Evolutionary conservation across 2,797 vertebrate species (phyloP).

Genomic region (Gymnoscopelus microlampas): DNA sequence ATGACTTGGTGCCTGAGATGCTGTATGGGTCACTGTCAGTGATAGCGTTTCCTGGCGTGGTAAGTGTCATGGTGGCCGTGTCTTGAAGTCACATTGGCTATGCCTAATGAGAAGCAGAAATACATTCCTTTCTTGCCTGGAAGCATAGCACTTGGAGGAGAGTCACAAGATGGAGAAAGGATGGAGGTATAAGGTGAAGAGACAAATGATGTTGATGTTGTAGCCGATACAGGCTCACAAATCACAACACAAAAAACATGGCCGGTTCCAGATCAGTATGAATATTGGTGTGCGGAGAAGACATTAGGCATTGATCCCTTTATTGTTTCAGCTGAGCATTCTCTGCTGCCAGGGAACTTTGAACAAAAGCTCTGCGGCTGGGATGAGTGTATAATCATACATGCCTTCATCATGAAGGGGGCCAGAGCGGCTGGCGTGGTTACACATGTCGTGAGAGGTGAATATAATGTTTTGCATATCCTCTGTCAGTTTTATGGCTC

Average conservation of each 20-base stretch:
- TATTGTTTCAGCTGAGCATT: constrained; percentile 77
- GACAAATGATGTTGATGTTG: too few relatives aligned
- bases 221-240: too few relatives aligned
- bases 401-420: constrained; percentile 52
- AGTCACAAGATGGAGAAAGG: constrained; percentile 47
- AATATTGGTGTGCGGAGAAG: constrained; percentile 30
- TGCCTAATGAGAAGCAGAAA: constrained; percentile 77
- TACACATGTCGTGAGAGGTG: constrained; percentile 58
- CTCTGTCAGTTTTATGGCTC: constrained; percentile 60
- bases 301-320: constrained; percentile 63
- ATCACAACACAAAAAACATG: neutral
- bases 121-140: constrained; percentile 65
- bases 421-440: constrained; percentile 45
- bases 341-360: constrained; percentile 49
- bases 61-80: constrained; percentile 61
- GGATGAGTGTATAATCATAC: constrained; percentile 65
- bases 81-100: constrained; percentile 61
- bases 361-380: constrained; percentile 63
- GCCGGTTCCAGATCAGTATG: constrained; percentile 5
- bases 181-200: constrained; percentile 12
- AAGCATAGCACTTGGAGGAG: constrained; percentile 49
- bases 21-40: constrained; percentile 70
- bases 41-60: constrained; percentile 72
- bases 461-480: constrained; percentile 51
- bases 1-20: constrained; percentile 44